Base-by-base conservation (phyloP, 2,888 invertebrate species). In the Steinernema hermaphroditum region DNA sequence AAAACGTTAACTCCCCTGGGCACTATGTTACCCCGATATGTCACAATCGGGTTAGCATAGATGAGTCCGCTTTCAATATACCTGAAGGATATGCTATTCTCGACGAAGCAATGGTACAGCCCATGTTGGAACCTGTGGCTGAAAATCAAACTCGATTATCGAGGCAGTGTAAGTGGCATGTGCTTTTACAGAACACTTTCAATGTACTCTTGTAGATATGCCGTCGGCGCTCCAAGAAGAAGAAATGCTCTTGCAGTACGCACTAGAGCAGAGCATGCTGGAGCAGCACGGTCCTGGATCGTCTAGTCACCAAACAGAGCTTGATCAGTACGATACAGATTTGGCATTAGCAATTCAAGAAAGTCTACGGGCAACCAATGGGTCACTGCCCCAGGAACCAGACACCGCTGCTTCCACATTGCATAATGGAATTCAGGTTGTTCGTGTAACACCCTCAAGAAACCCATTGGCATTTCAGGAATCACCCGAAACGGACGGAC, bases 1-100 rank as follows among this genome's bases (percentile, higher is more conserved):
- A 79, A 0, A 80, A 80, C 46, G 74, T 84, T n/a, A 84, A 84
- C 50, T 77, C 74, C 9, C 80, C 81, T 0, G 80, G 77, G 9
- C 74, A 68, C 24, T 74, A 74, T 49, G 81, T 79, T 0, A 78
- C 76, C 16, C 80, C 80, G 8, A n/a, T 71, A n/a, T 46, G 32
- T 4, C 54, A 22, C 8, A 70, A 34, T 0, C 16, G n/a, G 14
- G 70, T 44, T 14, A 19, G 50, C 32, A 71, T 54, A 22, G 75
- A 69, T 0, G 70, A 68, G n/a, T 44, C n/a, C 44, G 74, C 76
- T 43, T 76, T 76, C 44, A 22, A 76, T 49, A 70, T 76, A 16
- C 76, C 76, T 27, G 73, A 69, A 4, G 72, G 68, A 14, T 76
- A 68, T 68, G 29, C 46, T 14, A 27, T 54, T 24, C 46, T 43